Base-by-base conservation (phyloP, 2,113 vertebrate species). In the Strigops habroptila region DNA sequence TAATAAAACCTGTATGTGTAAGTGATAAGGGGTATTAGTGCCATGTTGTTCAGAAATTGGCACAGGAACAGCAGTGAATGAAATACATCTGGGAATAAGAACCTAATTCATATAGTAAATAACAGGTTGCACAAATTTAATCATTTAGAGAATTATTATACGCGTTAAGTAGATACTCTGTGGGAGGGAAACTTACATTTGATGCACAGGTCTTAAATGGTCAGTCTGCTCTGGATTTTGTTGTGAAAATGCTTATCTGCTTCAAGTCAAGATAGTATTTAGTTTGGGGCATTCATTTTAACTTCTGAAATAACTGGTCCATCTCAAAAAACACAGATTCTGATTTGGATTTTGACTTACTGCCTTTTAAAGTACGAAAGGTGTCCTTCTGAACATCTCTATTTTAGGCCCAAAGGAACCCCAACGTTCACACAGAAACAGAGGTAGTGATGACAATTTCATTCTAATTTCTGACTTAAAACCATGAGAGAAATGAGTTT, bases 81-180 rank as follows among this genome's bases (percentile, higher is more conserved):
- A 82, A 75, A 82, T 84, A 73, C 92, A 91, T 92, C 76, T 94
- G 88, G 95, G 88, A 93, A 82, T 91, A 90, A 93, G 80, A 93
- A 79, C 24, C 52, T 82, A 88, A 86, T 92, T 90, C 77, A 52
- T 84, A 78, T 33, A 86, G 77, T 87, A 95, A 96, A 91, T 93
- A 93, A 87, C 89, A 86, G 80, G 86, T 90, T 91, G 80, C 83
- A 84, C 86, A 79, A 84, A 88, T 94, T 69, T 86, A 95, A 93
- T 94, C 86, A 62, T 35, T 51, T 84, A 48, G 73, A 88, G 76
- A 91, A 88, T 69, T 57, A 82, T 90, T 94, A 79, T 31, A 88
- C 18, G n/a, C 0, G 1, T 91, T 91, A 86, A 95, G 86, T 76
- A 86, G 82, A 94, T 88, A 86, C 37, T 88, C 55, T 25, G 63